Evolutionary conservation across 2,113 vertebrate genomes (phyloP), one percentile per base, ranked within the genome.

Genomic region (Plotosus lineatus): DNA sequence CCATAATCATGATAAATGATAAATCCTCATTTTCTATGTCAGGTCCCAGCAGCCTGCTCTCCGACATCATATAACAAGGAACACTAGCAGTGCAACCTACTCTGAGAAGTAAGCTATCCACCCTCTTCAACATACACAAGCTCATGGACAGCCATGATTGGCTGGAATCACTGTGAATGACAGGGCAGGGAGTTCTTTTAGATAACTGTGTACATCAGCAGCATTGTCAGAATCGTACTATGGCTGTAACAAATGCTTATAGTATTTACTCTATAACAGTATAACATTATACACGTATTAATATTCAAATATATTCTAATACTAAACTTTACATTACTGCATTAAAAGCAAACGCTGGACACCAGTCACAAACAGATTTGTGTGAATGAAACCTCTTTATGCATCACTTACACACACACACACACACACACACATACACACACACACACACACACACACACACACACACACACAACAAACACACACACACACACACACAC

Each of bases 291-390:
- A 5, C 6, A 4, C 36, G 23, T 3, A 12, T 65, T 21, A 40
- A 65, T 65, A 65, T 65, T 65, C 61, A 65, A 65, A 65, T 23
- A 9, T 63, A 63, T 63, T 19, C 31, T 19, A 36, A 63, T 15
- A 15, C 4, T 60, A 31, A 4, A 31, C 2, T n/a, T 14, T 60
- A 31, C 56, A 17, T 33, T 61, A 38, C 31, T 38, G 36, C 17
- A 23, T 9, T 36, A 19, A 17, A 36, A 63, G 15, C 61, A 65
- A 38, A 38, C 58, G 11, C 36, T 21, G 33, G 23, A 23, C 36
- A 15, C 23, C 15, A 44, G 38, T 6, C 12, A 69, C 40, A 68
- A 15, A n/a, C 2, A 2, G 9, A 46, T n/a, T 14, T 44, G 12
- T 26, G 44, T 69, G 23, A 69, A 46, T 69, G 40, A 69, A 68